Evolutionary conservation across 1,140 invertebrate genomes (phyloP), one percentile per base, ranked within the genome.

Genomic region (Nephotettix cincticeps): DNA sequence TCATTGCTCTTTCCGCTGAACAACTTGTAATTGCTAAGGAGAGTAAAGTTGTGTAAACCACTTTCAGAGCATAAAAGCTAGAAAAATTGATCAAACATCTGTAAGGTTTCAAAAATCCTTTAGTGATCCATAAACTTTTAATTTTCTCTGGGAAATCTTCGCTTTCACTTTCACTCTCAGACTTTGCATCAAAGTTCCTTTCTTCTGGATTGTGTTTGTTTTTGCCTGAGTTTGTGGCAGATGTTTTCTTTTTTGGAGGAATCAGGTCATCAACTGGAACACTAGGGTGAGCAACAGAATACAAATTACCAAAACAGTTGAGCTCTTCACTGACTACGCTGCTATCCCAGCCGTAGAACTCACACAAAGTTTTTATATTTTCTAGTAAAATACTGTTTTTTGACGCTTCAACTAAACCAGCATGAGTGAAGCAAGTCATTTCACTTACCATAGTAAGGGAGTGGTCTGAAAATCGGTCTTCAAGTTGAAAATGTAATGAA

Each of bases 1-100:
- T 67, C 65, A 67, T 67, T 30, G 65, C 65, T 67, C 27, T 67
- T 36, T 67, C 65, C 23, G 65, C 65, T 25, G 65, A 67, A 67
- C 27, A 67, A 67, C 65, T 67, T 17, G 65, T 67, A 11, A 45
- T 32, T 19, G 65, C 32, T 32, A 67, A 67, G 25, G 65, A 67
- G 6, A 67, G 32, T 36, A 67, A 67, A 67, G 65, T 67, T 36
- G 65, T 45, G 40, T 67, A 67, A 67, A 67, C 65, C 6, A 67
- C 65, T 29, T 67, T 67, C 25, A 67, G 19, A 67, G 27, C 32
- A 17, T 67, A 30, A 25, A 67, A 67, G 21, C 65, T 23, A 67
- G 32, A 67, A 67, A 67, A 67, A n/a, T 67, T 29, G 40, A 43
- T 36, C 32, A 67, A 25, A 14, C 54, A 21, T 28, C 23, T 19